A percentile compares a stretch with the other conserved stretches of the same genome.
Conservation (phyloP, 2,888 invertebrate genomes). For the Scotopteryx bipunctaria region DNA sequence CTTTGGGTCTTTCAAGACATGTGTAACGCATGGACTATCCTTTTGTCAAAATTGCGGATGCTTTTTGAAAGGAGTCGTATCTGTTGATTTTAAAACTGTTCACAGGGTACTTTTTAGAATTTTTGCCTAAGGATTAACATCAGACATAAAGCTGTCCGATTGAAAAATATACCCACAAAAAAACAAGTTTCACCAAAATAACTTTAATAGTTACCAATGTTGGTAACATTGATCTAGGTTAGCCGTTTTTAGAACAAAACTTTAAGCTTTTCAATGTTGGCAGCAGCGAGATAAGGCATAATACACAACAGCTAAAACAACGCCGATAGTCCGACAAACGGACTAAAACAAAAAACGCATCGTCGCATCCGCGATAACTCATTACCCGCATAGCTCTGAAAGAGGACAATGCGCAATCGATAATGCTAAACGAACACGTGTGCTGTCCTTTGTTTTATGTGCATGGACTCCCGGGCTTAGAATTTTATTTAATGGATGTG, state of each 20-base stretch:
- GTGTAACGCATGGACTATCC: constrained; percentile 65
- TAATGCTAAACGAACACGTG: constrained; percentile 77
- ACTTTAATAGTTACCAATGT: too few species aligned
- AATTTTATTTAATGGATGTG: constrained; percentile 8
- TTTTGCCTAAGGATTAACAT: neutral
- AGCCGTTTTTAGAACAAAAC: neutral
- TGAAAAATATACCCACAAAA: neutral
- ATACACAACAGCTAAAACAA: constrained; percentile 31
- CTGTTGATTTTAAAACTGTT: constrained; percentile 14
- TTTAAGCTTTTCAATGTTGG: neutral
- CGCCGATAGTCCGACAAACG: constrained; percentile 23
- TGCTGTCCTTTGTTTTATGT: constrained; percentile 61
- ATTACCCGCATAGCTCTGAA: constrained; percentile 69
- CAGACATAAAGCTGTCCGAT: neutral
- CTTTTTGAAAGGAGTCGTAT: constrained; percentile 42
- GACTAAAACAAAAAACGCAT: constrained; percentile 65
- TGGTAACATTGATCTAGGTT: too few species aligned
- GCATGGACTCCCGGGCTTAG: constrained; percentile 21
- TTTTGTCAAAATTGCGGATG: constrained; percentile 46
- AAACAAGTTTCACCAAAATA: too few species aligned
- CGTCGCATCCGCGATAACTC: constrained; percentile 70
- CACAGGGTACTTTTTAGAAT: neutral
- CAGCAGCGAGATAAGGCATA: constrained; percentile 11
- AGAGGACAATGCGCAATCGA: constrained; percentile 75
- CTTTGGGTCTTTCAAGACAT: constrained; percentile 62